A percentile compares a stretch with the other conserved stretches of the same genome.
phyloP scores from a whole-genome alignment of 2,888 invertebrate species.

The Pollenia griseotomentosa region DNA sequence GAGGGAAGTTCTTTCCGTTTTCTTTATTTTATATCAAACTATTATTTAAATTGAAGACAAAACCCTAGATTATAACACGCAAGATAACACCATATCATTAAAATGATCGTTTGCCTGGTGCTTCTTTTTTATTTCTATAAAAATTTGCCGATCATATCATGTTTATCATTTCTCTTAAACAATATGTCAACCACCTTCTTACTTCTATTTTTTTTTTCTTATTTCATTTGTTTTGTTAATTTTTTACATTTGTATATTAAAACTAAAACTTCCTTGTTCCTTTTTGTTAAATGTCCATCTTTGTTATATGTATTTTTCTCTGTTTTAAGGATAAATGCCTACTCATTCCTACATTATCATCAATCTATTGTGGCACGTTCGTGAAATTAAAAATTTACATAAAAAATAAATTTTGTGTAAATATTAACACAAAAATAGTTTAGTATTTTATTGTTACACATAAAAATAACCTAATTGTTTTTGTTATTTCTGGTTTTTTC shows the following conservation, averaged over 20 bases:
- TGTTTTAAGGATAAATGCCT: constrained; percentile 33
- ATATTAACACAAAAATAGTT: constrained; percentile 68
- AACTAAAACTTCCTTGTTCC: constrained; percentile 40
- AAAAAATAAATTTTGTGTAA: constrained; percentile 59
- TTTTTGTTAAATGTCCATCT: neutral
- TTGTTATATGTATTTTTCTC: constrained; percentile 5
- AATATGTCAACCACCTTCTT: constrained; percentile 67
- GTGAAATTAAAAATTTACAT: constrained; percentile 69
- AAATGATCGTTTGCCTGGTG: constrained; percentile 58
- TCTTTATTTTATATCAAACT: neutral
- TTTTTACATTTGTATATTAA: constrained; percentile 2
- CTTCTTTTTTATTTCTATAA: constrained; percentile 16
- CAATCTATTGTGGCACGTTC: constrained; percentile 71
- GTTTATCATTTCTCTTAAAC: constrained; percentile 52
- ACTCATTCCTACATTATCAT: constrained; percentile 30
- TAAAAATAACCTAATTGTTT: constrained; percentile 73
- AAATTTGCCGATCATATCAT: constrained; percentile 54
- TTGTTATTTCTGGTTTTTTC: constrained; percentile 55
- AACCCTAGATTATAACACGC: constrained; percentile 70
- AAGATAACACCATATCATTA: constrained; percentile 74
- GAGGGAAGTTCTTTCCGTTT: constrained; percentile 26
- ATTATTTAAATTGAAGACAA: constrained; percentile 50
- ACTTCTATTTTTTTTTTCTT: neutral
- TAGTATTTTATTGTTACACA: constrained; percentile 71
- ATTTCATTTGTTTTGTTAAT: neutral